phyloP scores from a whole-genome alignment of 2,113 vertebrate genomes.

The Scytalopus superciliaris region DNA sequence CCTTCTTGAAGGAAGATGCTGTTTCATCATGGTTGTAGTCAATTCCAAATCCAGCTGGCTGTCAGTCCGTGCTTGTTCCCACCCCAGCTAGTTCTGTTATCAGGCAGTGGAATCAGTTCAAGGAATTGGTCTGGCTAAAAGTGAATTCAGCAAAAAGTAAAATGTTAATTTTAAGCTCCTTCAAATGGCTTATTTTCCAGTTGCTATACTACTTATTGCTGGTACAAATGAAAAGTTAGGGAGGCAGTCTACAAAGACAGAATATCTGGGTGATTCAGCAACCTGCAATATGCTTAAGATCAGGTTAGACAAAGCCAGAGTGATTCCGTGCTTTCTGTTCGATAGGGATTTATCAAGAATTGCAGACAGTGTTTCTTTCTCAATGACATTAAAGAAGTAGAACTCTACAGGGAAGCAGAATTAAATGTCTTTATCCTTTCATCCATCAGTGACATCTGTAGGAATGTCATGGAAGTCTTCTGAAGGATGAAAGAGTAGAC shows the following conservation, averaged over 20 bases:
- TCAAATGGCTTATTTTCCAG: not conserved
- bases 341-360: not conserved
- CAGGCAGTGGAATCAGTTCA: not conserved
- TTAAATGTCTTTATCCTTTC: not conserved
- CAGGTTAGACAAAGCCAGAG: not conserved
- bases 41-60: not conserved
- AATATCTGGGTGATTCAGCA: not conserved
- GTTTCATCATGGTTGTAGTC: not conserved
- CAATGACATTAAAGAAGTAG: not conserved
- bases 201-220: not conserved
- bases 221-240: not conserved
- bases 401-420: not conserved
- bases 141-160: not conserved
- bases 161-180: not conserved
- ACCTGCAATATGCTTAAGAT: not conserved
- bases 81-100: not conserved
- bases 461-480: not conserved
- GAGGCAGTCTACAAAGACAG: not conserved
- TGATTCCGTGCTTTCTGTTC: not conserved
- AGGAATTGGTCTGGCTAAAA: not conserved
- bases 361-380: not conserved
- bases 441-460: not conserved
- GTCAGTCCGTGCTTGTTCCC: fast-evolving
- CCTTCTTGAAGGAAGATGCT: not conserved
- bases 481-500: not conserved